Conservation (phyloP, 2,888 invertebrate species). For the Mesorhabditis belari region DNA sequence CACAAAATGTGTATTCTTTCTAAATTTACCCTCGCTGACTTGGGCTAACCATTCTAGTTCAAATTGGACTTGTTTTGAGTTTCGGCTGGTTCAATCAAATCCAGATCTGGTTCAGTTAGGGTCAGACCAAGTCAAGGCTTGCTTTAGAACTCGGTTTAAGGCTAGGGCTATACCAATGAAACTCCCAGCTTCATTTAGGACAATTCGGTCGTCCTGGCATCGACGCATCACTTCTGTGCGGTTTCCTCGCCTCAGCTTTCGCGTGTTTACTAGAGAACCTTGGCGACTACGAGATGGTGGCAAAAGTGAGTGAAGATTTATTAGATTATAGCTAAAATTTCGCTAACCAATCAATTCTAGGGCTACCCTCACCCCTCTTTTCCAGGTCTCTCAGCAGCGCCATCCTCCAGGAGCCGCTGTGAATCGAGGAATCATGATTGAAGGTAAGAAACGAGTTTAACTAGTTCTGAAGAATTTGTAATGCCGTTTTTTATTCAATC, state of each 20-base stretch:
- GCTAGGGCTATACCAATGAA: too few relatives aligned
- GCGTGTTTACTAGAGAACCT: conserved; percentile 39
- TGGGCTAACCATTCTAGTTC: too few relatives aligned
- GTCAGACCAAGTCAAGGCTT: too few relatives aligned
- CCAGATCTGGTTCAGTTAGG: too few relatives aligned
- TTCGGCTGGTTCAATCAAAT: too few relatives aligned
- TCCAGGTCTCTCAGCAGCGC: conserved; percentile 19
- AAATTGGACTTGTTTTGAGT: too few relatives aligned
- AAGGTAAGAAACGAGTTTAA: conserved; percentile 14
- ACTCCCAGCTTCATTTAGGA: too few relatives aligned
- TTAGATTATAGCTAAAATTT: neutral
- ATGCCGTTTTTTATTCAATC: neutral
- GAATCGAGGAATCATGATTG: conserved; percentile 31
- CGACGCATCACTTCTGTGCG: conserved; percentile 26
- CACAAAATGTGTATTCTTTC: too few relatives aligned
- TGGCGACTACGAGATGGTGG: conserved; percentile 21
- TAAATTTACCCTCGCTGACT: too few relatives aligned
- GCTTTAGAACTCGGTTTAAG: too few relatives aligned
- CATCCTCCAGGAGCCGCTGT: conserved; percentile 19
- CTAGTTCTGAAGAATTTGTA: neutral
- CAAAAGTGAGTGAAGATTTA: neutral
- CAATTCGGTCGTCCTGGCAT: conserved; percentile 30
- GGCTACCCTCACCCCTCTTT: conserved; percentile 16
- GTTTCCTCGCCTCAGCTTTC: conserved; percentile 37
- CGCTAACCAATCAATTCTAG: neutral